Percentiles rank a stretch among this genome's conserved stretches.
These are phyloP conservation scores for Geothlypis trichas DNA, from an alignment of 2,113 vertebrate species.

Conservation along the genomic window DNA sequence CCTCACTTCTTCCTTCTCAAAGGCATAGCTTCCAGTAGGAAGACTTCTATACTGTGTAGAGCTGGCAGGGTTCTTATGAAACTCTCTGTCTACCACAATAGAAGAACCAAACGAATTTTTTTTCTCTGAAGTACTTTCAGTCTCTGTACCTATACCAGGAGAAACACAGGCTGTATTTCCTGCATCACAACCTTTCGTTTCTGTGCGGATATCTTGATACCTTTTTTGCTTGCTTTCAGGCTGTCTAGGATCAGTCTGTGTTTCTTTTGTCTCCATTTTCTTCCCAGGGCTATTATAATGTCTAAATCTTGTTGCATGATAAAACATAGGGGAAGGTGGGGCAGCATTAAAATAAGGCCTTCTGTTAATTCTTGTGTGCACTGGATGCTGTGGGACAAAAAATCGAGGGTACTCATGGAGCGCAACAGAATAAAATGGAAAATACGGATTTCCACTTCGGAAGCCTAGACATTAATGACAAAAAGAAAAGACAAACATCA, in stretches of 20 bases:
- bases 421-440: slow-evolving; percentile 49
- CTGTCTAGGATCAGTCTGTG: slow-evolving; percentile 63
- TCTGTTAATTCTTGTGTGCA: slow-evolving; percentile 47
- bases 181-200: slow-evolving; percentile 34
- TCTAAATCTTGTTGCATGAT: slow-evolving; percentile 49
- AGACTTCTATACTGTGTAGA: slow-evolving; percentile 34
- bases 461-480: slow-evolving; percentile 15
- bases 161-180: slow-evolving; percentile 30
- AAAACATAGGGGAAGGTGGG: slow-evolving; percentile 62
- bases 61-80: slow-evolving; percentile 50
- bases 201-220: slow-evolving; percentile 7
- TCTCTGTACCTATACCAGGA: slow-evolving; percentile 40
- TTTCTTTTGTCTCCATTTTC: slow-evolving; percentile 67
- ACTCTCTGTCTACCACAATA: slow-evolving; percentile 44
- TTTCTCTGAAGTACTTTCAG: slow-evolving; percentile 48
- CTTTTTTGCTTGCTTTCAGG: slow-evolving; percentile 49
- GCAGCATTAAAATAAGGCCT: slow-evolving; percentile 63
- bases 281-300: slow-evolving; percentile 36
- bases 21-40: slow-evolving; percentile 57
- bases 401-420: slow-evolving; percentile 55
- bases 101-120: slow-evolving; percentile 34
- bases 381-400: slow-evolving; percentile 46
- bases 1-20: slow-evolving; percentile 66
- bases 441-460: slow-evolving; percentile 52
- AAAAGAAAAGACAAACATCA: background rate